phyloP scores from a whole-genome alignment of 2,888 invertebrate genomes.

The Phania funesta region DNA sequence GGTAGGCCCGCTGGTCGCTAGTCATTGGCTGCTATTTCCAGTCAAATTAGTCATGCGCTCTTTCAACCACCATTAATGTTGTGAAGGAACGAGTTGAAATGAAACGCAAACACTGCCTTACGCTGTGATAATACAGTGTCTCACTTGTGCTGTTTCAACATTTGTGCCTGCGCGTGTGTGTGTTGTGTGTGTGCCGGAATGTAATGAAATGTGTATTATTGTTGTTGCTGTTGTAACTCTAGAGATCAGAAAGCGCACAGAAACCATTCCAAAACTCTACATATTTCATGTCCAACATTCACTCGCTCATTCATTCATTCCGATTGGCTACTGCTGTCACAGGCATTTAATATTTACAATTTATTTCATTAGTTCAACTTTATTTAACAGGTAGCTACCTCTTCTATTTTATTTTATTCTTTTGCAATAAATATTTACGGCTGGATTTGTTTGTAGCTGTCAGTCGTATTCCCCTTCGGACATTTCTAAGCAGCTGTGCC shows the following conservation, averaged over 20 bases:
- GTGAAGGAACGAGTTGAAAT: constrained; percentile 19
- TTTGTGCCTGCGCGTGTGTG: neutral
- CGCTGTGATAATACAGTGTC: constrained; percentile 35
- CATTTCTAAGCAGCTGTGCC: neutral
- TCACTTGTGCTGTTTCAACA: too few species aligned
- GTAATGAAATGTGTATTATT: constrained; percentile 30
- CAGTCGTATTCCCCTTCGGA: neutral
- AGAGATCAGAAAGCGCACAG: constrained; percentile 16
- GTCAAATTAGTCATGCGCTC: constrained; percentile 56
- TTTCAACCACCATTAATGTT: constrained; percentile 51
- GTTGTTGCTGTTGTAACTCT: constrained; percentile 18
- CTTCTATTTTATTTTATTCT: neutral
- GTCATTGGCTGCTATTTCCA: constrained; percentile 65
- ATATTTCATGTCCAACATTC: constrained; percentile 27
- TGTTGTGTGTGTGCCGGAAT: neutral
- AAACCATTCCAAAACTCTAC: neutral
- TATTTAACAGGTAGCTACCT: too few species aligned
- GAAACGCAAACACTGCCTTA: neutral
- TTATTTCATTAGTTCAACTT: constrained; percentile 25
- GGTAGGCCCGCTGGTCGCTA: constrained; percentile 61
- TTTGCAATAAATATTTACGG: neutral
- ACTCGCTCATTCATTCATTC: constrained; percentile 19
- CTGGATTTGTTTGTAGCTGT: neutral
- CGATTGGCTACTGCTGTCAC: constrained; percentile 46
- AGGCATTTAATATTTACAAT: constrained; percentile 18